Conservation (phyloP, 2,888 invertebrate species). For the Drosophila phalerata region DNA sequence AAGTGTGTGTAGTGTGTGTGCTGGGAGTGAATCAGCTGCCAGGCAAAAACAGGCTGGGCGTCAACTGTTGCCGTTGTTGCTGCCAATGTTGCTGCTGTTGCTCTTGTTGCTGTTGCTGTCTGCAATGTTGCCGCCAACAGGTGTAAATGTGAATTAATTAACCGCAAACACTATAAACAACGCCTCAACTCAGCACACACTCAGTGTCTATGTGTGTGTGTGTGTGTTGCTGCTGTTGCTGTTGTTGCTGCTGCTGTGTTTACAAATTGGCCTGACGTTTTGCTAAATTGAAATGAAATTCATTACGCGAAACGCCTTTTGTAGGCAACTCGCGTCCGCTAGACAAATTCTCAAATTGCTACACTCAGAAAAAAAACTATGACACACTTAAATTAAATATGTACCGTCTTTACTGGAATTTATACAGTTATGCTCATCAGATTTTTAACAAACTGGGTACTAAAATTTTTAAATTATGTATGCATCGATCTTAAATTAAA, state of each 20-base stretch:
- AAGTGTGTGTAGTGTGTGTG: constrained; percentile 28
- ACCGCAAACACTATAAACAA: constrained; percentile 84
- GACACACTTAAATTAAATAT: no score
- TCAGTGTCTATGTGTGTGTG: constrained; percentile 3
- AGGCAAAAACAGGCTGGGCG: constrained; percentile 39
- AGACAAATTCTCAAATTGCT: constrained; percentile 61
- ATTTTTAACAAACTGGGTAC: no score
- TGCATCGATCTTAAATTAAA: no score
- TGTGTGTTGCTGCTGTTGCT: constrained; percentile 13
- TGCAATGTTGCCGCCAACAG: constrained; percentile 75
- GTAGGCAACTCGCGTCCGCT: constrained; percentile 51
- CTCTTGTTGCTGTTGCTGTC: constrained; percentile 36
- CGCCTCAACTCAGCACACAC: constrained; percentile 47
- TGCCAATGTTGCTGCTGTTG: constrained; percentile 16
- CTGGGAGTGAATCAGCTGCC: constrained; percentile 27
- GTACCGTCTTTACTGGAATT: no score
- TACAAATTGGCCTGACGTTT: constrained; percentile 75
- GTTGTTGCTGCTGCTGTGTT: constrained; percentile 31
- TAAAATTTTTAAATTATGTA: no score
- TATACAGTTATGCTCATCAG: no score
- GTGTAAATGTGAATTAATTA: constrained; percentile 85
- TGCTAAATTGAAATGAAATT: constrained; percentile 76
- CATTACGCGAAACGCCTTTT: constrained; percentile 61
- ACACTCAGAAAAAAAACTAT: no score
- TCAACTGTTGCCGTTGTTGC: constrained; percentile 39